Conservation (phyloP, 2,888 invertebrate genomes). For the Apodemia duryi region DNA sequence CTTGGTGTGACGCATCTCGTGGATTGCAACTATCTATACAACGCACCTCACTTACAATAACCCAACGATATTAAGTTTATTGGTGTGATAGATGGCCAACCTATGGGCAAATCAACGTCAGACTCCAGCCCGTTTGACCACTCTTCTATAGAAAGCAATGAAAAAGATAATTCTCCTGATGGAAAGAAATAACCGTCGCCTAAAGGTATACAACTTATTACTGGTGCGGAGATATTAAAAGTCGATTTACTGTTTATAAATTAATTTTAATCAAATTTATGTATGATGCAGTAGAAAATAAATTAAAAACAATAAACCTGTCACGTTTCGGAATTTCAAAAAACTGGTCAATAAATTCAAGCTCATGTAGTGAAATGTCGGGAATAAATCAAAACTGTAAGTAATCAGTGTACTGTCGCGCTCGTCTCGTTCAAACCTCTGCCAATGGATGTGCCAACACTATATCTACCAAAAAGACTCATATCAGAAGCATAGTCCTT, state of each 20-base stretch:
- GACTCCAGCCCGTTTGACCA: too few species aligned
- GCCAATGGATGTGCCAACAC: not conserved
- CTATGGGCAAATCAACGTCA: too few species aligned
- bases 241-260: not conserved
- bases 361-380: conserved; percentile 23
- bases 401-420: conserved; percentile 14
- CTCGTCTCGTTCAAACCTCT: conserved; percentile 12
- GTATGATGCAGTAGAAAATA: not conserved
- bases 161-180: too few species aligned
- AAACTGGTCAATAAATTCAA: conserved; percentile 6
- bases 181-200: too few species aligned
- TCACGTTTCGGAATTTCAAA: conserved; percentile 5
- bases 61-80: too few species aligned
- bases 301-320: conserved; percentile 9
- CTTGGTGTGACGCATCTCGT: too few species aligned
- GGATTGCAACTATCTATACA: too few species aligned
- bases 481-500: not conserved
- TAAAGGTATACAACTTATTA: too few species aligned
- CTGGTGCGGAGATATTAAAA: not conserved
- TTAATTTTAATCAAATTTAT: not conserved
- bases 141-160: too few species aligned
- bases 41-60: too few species aligned
- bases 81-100: too few species aligned
- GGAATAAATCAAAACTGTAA: conserved; percentile 35
- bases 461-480: not conserved